Base-by-base conservation (phyloP, 2,113 vertebrate species). In the Rhodinocichla rosea region DNA sequence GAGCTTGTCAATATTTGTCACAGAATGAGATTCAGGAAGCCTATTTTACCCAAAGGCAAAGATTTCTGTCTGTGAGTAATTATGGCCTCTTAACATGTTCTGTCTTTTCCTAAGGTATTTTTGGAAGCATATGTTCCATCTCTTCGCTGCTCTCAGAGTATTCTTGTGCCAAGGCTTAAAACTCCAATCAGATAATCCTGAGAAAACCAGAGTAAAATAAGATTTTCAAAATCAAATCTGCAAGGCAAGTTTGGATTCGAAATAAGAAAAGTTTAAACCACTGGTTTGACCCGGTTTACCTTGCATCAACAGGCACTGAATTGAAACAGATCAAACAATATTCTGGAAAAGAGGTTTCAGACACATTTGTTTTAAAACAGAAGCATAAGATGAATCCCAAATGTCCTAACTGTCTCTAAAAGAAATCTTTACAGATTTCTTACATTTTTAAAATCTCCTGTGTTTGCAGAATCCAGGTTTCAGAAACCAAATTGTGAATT, bases 61-160 rank as follows among this genome's bases (percentile, higher is more conserved):
- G 90, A 96, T 88, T 91, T 90, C 88, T 93, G 71, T 11, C 90
- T 93, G 79, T 92, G 90, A 95, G 92, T 97, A 96, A 96, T 97
- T 96, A 92, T 42, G 90, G 76, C 64, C 52, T 93, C 75, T 95
- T 95, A 96, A 95, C 60, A 83, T 86, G 83, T 86, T 96, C 96
- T 92, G 91, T 87, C 92, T 95, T 73, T 91, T 96, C 77, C 70
- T 94, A 90, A 90, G 68, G 93, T 96, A 96, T 96, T 96, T 96
- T 96, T 95, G 95, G 92, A 95, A 97, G n/a, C 85, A 78, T 94
- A 92, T 96, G 92, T 90, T 93, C 76, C 40, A 75, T 71, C 60
- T 95, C 68, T 88, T 95, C 85, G 53, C 39, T 92, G 47, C 69
- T 97, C 15, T 81, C 71, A 90, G 47, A 80, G 40, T 44, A 47